These are phyloP conservation scores for Hypomesus transpacificus DNA, from an alignment of 2,113 vertebrate species.

Conservation along the genomic window DNA sequence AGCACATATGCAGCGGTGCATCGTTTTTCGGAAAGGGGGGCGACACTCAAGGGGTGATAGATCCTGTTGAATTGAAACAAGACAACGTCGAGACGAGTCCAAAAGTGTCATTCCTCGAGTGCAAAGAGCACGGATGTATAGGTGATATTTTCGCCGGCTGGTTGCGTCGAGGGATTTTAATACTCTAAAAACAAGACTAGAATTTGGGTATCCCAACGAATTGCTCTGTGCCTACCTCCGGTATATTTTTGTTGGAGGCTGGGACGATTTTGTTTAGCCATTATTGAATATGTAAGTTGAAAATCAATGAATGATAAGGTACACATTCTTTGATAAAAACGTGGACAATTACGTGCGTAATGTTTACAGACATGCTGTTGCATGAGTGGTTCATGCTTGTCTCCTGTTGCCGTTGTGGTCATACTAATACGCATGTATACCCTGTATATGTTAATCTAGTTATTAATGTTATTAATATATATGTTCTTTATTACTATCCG, in stretches of 20 bases:
- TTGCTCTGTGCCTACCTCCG: conserved; percentile 64
- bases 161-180: conserved; percentile 55
- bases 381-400: not conserved
- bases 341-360: conserved; percentile 48
- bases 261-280: conserved; percentile 49
- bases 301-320: conserved; percentile 41
- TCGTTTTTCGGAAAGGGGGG: conserved; percentile 52
- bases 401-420: conserved; percentile 17
- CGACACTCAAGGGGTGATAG: conserved; percentile 62
- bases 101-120: conserved; percentile 65
- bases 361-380: conserved; percentile 17
- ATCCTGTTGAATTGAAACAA: conserved; percentile 75
- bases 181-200: conserved; percentile 44
- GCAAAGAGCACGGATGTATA: conserved; percentile 63
- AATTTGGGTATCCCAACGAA: conserved; percentile 58
- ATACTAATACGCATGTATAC: not conserved
- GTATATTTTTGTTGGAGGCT: conserved; percentile 46
- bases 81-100: conserved; percentile 60
- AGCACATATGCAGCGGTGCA: conserved; percentile 69
- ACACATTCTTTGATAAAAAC: conserved; percentile 24
- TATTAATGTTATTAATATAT: not conserved
- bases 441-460: conserved; percentile 20
- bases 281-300: conserved; percentile 68
- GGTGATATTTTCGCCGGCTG: conserved; percentile 57
- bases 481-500: not conserved